phyloP scores from a whole-genome alignment of 2,113 vertebrate genomes.

The Balaenoptera acutorostrata region DNA sequence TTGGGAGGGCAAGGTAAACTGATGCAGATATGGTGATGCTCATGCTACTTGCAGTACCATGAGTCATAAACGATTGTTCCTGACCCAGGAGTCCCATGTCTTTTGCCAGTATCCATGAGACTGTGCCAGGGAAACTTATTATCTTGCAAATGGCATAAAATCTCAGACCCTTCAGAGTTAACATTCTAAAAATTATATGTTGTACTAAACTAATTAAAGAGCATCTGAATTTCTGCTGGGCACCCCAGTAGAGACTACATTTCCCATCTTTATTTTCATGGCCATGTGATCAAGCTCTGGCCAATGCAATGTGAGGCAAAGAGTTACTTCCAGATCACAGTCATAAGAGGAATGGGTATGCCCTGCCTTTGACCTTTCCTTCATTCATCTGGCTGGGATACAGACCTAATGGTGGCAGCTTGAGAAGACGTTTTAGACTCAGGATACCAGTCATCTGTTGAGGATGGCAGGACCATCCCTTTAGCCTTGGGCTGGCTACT shows the following conservation, averaged over 20 bases:
- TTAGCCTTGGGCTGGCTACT: neutral
- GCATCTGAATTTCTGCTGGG: neutral
- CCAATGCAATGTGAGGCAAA: neutral
- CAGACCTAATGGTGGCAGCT: neutral
- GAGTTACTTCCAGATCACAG: neutral
- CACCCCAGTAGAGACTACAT: neutral
- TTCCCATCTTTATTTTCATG: neutral
- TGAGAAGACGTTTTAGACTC: neutral
- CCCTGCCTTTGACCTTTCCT: neutral
- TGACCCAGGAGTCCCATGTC: neutral
- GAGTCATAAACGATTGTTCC: neutral
- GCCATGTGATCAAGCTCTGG: neutral
- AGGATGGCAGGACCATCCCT: neutral
- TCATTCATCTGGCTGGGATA: neutral
- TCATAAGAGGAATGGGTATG: neutral
- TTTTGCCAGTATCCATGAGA: neutral
- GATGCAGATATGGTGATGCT: too few relatives aligned
- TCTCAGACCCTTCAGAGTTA: neutral
- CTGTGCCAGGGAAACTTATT: neutral
- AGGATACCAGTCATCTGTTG: neutral
- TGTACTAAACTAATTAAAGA: neutral
- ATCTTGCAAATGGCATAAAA: neutral
- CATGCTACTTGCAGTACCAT: fast-evolving
- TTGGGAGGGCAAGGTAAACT: neutral
- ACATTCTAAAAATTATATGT: neutral